These are phyloP conservation scores for Grapholita molesta DNA, from an alignment of 1,140 invertebrate species.

Conservation along the genomic window DNA sequence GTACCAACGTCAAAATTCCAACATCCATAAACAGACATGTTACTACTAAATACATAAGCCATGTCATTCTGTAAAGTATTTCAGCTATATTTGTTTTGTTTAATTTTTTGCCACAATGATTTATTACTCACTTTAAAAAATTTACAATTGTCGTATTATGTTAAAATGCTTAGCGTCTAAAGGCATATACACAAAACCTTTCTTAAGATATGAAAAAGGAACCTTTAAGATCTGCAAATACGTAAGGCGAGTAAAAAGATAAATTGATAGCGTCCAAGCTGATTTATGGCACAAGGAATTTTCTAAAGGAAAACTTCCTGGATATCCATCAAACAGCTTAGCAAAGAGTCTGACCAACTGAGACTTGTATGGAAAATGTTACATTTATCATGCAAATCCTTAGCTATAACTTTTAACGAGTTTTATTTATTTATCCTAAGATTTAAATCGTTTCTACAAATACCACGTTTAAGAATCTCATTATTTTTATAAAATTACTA, in stretches of 20 bases:
- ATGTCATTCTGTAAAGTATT: too few species aligned
- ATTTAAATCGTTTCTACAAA: too few species aligned
- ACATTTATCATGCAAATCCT: conserved; percentile 9
- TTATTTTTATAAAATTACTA: conserved; percentile 4
- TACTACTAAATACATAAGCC: too few species aligned
- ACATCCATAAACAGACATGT: too few species aligned
- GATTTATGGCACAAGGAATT: conserved; percentile 52
- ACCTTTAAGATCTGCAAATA: conserved; percentile 3
- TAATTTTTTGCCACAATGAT: too few species aligned
- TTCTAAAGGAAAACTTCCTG: conserved; percentile 36
- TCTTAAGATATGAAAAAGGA: neutral
- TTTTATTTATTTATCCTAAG: neutral
- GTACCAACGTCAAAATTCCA: too few species aligned
- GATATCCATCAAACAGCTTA: conserved; percentile 46
- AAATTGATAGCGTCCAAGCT: conserved; percentile 48
- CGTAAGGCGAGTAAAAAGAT: conserved; percentile 35
- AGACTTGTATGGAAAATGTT: neutral
- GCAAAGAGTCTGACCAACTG: conserved; percentile 14
- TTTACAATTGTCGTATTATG: too few species aligned
- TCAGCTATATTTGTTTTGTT: too few species aligned
- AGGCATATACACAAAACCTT: neutral
- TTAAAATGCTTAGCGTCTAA: neutral
- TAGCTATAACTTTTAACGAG: neutral
- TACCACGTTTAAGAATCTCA: too few species aligned
- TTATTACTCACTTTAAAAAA: too few species aligned